phyloP scores from a whole-genome alignment of 2,888 invertebrate species.

The Cremastinae sp. region DNA sequence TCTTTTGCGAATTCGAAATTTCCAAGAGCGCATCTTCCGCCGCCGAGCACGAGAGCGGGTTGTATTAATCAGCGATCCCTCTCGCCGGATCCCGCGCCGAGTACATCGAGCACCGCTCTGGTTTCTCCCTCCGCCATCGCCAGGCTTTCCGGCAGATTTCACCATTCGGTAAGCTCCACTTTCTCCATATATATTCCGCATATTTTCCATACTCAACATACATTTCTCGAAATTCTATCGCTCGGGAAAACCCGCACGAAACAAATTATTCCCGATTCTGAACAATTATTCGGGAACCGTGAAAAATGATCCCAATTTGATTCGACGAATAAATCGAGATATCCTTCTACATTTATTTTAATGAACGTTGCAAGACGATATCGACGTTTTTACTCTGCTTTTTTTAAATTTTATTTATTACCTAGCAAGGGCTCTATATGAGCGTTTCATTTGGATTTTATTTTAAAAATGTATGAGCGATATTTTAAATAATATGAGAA shows the following conservation, averaged over 20 bases:
- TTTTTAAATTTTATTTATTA: background rate
- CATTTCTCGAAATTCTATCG: background rate
- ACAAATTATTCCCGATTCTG: too few relatives aligned
- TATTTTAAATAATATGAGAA: too few relatives aligned
- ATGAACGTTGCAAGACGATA: background rate
- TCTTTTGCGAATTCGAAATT: constrained; percentile 46
- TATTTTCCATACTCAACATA: background rate
- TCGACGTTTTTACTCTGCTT: background rate
- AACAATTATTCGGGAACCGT: too few relatives aligned
- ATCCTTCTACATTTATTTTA: too few relatives aligned
- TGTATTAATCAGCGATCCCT: constrained; percentile 40
- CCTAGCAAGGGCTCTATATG: background rate
- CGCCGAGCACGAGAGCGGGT: constrained; percentile 14
- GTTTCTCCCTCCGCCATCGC: background rate
- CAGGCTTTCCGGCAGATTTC: constrained; percentile 31
- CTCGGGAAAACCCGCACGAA: background rate
- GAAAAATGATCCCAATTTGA: too few relatives aligned
- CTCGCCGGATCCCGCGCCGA: constrained; percentile 41
- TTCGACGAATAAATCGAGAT: too few relatives aligned
- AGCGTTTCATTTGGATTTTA: too few relatives aligned
- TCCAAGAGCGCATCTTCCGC: constrained; percentile 41
- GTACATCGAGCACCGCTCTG: constrained; percentile 14
- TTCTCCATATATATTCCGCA: background rate
- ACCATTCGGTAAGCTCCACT: constrained; percentile 44
- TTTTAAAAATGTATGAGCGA: too few relatives aligned